A percentile compares a stretch with the other conserved stretches of the same genome.
These are phyloP conservation scores for Penaeus vannamei DNA, from an alignment of 1,140 invertebrate species.

Conservation along the genomic window DNA sequence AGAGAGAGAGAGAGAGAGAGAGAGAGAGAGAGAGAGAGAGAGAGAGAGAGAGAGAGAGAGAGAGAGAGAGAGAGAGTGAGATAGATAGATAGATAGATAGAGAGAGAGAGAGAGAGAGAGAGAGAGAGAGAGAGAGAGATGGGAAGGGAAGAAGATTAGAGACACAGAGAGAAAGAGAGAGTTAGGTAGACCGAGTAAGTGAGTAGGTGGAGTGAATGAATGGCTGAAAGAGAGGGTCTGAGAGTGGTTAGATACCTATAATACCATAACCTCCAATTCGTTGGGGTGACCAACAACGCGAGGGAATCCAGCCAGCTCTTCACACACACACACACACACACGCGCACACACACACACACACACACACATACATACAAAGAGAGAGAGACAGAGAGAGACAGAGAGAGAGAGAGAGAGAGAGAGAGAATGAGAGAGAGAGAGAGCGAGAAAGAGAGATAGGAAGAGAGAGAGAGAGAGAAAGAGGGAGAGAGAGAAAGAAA, in stretches of 20 bases:
- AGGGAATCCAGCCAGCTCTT: no score
- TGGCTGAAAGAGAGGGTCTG: no score
- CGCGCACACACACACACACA: no score
- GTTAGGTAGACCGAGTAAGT: background rate
- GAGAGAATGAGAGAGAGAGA: no score
- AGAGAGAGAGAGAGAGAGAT: background rate
- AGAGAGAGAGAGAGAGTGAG: no score
- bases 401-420: no score
- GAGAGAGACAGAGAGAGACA: no score
- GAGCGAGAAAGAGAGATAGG: background rate
- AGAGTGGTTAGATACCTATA: background rate
- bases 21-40: background rate
- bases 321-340: no score
- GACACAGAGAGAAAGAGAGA: background rate
- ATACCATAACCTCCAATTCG: slow-evolving; percentile 8
- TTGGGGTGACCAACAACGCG: background rate
- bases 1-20: slow-evolving; percentile 22
- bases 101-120: background rate
- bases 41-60: slow-evolving; percentile 27
- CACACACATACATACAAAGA: no score
- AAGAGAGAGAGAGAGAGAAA: no score
- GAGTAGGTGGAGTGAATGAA: no score
- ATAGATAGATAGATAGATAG: background rate
- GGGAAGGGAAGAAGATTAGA: no score
- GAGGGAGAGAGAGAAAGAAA: background rate